These are phyloP conservation scores for Asbolus verrucosus DNA, from an alignment of 1,140 invertebrate genomes.

Conservation along the genomic window DNA sequence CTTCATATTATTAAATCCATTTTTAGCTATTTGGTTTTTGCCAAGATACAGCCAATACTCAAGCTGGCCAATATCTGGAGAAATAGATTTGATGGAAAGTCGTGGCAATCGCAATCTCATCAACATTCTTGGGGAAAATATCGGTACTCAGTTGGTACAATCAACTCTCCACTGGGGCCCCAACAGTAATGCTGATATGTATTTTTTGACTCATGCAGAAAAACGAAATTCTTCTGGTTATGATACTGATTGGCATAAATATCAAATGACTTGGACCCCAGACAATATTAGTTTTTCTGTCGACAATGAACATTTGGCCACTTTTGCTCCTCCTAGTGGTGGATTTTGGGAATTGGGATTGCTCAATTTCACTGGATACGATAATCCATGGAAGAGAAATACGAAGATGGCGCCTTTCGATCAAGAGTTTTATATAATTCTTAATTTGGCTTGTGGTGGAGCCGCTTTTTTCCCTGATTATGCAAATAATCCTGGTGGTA, in stretches of 20 bases:
- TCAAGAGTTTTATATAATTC: too few relatives aligned
- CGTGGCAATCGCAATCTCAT: constrained; percentile 69
- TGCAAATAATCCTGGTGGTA: constrained; percentile 14
- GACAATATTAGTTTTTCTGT: constrained; percentile 48
- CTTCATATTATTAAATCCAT: neutral
- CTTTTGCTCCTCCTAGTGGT: constrained; percentile 40
- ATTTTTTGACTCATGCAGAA: constrained; percentile 67
- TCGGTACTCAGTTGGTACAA: constrained; percentile 70
- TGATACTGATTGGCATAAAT: constrained; percentile 66
- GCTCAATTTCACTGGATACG: constrained; percentile 40
- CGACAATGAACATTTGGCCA: constrained; percentile 52
- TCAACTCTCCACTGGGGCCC: constrained; percentile 77
- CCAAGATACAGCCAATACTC: constrained; percentile 70
- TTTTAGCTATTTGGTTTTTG: constrained; percentile 70
- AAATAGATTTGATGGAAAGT: constrained; percentile 71
- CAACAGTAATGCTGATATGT: constrained; percentile 68
- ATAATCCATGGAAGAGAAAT: constrained; percentile 61
- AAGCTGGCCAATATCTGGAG: constrained; percentile 68
- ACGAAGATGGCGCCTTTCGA: constrained; percentile 65
- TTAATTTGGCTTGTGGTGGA: constrained; percentile 67
- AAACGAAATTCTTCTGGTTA: constrained; percentile 65
- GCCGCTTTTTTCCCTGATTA: constrained; percentile 65
- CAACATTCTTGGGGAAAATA: constrained; percentile 65
- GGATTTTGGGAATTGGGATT: constrained; percentile 54
- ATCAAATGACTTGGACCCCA: constrained; percentile 67